Evolutionary conservation across 2,888 invertebrate species (phyloP), one percentile per base, ranked within the genome.

Genomic region (Microplitis deprimator): DNA sequence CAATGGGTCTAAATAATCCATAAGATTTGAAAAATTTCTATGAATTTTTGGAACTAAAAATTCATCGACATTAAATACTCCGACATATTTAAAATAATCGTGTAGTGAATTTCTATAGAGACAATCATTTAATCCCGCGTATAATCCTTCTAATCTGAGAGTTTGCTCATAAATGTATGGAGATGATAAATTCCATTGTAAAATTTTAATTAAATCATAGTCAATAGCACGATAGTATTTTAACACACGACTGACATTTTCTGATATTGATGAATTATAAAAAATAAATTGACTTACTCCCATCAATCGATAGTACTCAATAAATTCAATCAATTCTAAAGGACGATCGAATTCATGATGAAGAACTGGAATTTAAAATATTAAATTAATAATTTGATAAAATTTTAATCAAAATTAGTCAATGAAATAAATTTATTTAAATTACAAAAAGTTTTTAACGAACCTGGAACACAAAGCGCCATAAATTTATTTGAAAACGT

Each of bases 271-370:
- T 79, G 90, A 84, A 39, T 90, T 88, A 82, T 92, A 92, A 80
- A 92, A 90, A 61, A 91, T 90, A 69, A 92, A 91, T 71, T 91
- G 90, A 1, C 84, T 85, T 13, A 88, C 91, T 0, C 92, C 92
- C 77, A 91, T 84, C 68, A 91, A 81, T 2, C 88, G 86, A 79
- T 92, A 90, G 81, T 91, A 88, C 81, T 92, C 92, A 59, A 92
- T 86, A 79, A 91, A 92, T 81, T 92, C 92, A 1, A 90, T 89
- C 38, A 92, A 77, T n/a, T 90, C 89, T 16, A 91, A 81, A 1
- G 89, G 90, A 77, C 90, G 84, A 75, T 89, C 85, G 82, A 90
- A 91, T 68, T 88, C 84, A 64, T 87, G 86, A 80, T 91, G 91
- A 50, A 91, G 68, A 0, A 91, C 91, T 16, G 13, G 1, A 3